Conservation (phyloP, 2,888 invertebrate species). For the Gandaritis pyraliata region DNA sequence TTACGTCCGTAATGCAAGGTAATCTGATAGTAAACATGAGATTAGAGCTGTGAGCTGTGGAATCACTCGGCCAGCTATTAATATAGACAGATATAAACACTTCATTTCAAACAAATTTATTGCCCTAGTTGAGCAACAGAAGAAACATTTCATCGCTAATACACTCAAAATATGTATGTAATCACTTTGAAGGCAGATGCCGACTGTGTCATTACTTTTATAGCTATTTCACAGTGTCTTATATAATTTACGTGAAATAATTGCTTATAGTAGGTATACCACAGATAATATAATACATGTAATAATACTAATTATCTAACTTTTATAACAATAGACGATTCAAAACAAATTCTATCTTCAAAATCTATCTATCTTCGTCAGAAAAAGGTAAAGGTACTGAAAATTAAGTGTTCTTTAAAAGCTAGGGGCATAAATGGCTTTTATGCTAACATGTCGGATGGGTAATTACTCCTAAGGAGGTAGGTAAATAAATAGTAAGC, state of each 20-base stretch:
- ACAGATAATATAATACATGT: too few species aligned
- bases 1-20: conserved; percentile 37
- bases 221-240: conserved; percentile 8
- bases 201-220: conserved; percentile 17
- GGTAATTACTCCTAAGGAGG: conserved; percentile 32
- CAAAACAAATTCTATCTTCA: not conserved
- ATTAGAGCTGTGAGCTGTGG: conserved; percentile 41
- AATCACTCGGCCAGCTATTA: conserved; percentile 47
- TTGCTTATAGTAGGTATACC: too few species aligned
- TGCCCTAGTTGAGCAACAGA: conserved; percentile 41
- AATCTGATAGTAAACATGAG: conserved; percentile 43
- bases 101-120: conserved; percentile 42
- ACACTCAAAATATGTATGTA: conserved; percentile 26
- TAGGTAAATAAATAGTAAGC: conserved; percentile 34
- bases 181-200: conserved; percentile 24
- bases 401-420: conserved; percentile 10
- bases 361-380: not conserved
- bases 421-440: conserved; percentile 38
- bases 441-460: conserved; percentile 40
- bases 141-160: conserved; percentile 28
- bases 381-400: conserved; percentile 4
- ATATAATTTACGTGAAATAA: too few species aligned
- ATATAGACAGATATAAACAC: conserved; percentile 51
- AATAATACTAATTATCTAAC: not conserved
- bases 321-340: conserved; percentile 13